Evolutionary conservation across 2,113 vertebrate species (phyloP), one percentile per base, ranked within the genome.

Genomic region (Phalacrocorax aristotelis): DNA sequence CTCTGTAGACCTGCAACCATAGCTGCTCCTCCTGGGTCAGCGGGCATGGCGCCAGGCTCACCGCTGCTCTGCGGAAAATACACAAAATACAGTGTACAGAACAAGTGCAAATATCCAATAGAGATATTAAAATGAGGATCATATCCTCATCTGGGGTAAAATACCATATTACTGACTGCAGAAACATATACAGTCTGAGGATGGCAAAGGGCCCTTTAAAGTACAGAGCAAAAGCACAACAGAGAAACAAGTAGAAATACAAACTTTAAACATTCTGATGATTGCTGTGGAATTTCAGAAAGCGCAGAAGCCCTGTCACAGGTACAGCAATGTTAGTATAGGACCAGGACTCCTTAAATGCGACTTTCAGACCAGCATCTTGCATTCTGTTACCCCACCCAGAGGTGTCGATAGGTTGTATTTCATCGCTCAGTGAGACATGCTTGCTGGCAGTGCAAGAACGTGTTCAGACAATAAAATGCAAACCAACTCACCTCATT

Each of bases 381-480:
- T 66, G 46, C 78, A 78, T 54, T 36, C 78, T 25, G 34, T 34
- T 78, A 64, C 80, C 48, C 29, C 2, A 10, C 77, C 60, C 64
- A 42, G 69, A 52, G 13, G 4, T 49, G 36, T 64, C 11, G 1
- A 60, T 55, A 70, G 18, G 42, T 30, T n/a, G 19, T 16, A 17
- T 62, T 94, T 74, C 85, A 65, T 26, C 0, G 0, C 78, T 62
- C 42, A 46, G 34, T 48, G 57, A 93, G 71, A 83, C 42, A 13
- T 29, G 34, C 57, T 76, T 29, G 34, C 57, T 76, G 78, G 44
- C 70, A 89, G 36, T 7, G 52, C 64, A 69, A 83, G 38, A 86
- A 93, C 72, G 18, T 61, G 93, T 88, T 90, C 71, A 87, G 89
- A 83, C 91, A 81, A 17, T 68, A 83, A 94, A 92, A 71, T 38